phyloP scores from a whole-genome alignment of 2,888 invertebrate species.

The Erynnis tages region DNA sequence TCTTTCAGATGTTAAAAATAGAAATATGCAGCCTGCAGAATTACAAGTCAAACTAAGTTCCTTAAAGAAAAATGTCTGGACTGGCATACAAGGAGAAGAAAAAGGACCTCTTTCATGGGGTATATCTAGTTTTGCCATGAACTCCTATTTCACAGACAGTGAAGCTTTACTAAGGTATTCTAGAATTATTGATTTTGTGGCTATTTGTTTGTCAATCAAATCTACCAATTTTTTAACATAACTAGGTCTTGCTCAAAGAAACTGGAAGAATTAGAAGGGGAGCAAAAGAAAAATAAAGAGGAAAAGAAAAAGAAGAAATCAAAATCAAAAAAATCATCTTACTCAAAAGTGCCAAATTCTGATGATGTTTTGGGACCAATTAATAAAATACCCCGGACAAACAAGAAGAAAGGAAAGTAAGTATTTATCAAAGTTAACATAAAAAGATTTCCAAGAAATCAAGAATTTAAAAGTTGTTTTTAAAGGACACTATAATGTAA shows the following conservation, averaged over 20 bases:
- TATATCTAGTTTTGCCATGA: conserved; percentile 80
- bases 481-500: too few relatives aligned
- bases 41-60: conserved; percentile 85
- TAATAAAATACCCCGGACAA: conserved; percentile 59
- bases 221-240: conserved; percentile 4
- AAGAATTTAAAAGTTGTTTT: too few relatives aligned
- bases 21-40: conserved; percentile 78
- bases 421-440: too few relatives aligned
- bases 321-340: conserved; percentile 71
- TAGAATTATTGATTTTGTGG: background rate
- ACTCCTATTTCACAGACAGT: conserved; percentile 78
- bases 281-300: conserved; percentile 61
- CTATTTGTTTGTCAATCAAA: too few relatives aligned
- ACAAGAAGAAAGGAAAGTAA: conserved; percentile 77
- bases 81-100: conserved; percentile 78
- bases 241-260: conserved; percentile 85
- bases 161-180: conserved; percentile 80
- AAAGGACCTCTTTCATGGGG: conserved; percentile 86
- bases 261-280: conserved; percentile 74
- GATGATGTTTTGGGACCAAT: conserved; percentile 64
- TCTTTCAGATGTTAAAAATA: conserved; percentile 64
- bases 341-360: conserved; percentile 69
- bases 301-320: conserved; percentile 75
- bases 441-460: too few relatives aligned
- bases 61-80: conserved; percentile 88